A percentile compares a stretch with the other conserved stretches of the same genome.
Conservation (phyloP, 2,113 vertebrate genomes). For the Phylloscopus whistleri region DNA sequence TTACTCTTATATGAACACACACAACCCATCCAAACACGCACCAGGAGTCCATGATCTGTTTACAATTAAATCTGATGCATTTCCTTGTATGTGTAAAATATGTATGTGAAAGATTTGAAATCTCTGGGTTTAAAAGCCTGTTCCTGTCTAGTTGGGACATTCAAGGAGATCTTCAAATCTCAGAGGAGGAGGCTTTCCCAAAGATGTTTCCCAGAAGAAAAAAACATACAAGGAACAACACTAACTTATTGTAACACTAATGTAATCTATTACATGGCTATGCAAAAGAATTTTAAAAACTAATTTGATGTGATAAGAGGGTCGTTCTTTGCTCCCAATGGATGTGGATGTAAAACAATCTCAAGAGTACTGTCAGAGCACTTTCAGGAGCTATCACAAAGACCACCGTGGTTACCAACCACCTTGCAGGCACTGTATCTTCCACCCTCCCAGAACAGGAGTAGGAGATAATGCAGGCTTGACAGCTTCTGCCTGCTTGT, state of each 20-base stretch:
- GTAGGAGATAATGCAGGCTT: not conserved
- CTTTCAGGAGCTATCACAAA: not conserved
- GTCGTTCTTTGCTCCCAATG: not conserved
- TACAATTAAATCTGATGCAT: not conserved
- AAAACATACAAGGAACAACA: not conserved
- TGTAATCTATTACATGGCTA: not conserved
- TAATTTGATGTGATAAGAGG: not conserved
- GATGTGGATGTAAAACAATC: not conserved
- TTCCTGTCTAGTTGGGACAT: not conserved
- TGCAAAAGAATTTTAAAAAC: not conserved
- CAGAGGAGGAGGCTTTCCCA: not conserved
- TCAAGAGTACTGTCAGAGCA: not conserved
- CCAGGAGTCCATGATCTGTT: not conserved
- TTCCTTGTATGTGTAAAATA: not conserved
- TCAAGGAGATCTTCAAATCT: not conserved
- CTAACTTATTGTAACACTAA: not conserved
- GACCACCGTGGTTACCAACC: not conserved
- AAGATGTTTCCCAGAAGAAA: not conserved
- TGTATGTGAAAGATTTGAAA: not conserved
- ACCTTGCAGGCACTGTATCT: not conserved
- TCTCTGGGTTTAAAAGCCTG: not conserved
- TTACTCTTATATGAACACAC: not conserved
- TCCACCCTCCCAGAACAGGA: not conserved
- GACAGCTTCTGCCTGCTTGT: not conserved
- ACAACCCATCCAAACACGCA: not conserved